Evolutionary conservation across 2,113 vertebrate species (phyloP).

Genomic region (Polypterus bichir): DNA sequence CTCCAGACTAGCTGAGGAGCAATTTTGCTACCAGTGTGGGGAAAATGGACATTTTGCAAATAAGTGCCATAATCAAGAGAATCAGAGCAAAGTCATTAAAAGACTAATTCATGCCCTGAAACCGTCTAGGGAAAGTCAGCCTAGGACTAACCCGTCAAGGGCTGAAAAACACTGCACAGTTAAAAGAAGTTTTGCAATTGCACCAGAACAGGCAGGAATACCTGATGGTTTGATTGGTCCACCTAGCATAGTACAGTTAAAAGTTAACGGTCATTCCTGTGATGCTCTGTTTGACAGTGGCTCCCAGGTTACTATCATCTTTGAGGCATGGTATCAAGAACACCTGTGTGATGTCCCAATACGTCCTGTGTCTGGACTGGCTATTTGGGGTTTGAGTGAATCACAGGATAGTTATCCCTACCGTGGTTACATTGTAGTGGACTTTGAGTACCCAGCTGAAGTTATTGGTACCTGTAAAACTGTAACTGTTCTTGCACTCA

Average conservation of each 20-base stretch:
- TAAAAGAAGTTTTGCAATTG: too few species aligned
- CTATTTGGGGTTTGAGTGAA: constrained; percentile 16
- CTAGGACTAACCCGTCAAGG: too few species aligned
- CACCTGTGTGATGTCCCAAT: constrained; percentile 13
- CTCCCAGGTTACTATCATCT: constrained; percentile 20
- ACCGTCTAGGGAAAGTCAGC: too few species aligned
- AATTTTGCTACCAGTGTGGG: too few species aligned
- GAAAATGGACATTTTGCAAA: too few species aligned
- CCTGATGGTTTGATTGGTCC: constrained; percentile 15
- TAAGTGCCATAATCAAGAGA: too few species aligned
- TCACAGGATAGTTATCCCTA: constrained; percentile 14
- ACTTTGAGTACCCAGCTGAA: constrained; percentile 6
- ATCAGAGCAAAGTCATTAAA: too few species aligned
- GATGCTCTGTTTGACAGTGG: constrained; percentile 19
- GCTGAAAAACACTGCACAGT: too few species aligned
- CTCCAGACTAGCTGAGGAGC: too few species aligned
- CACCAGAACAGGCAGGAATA: too few species aligned
- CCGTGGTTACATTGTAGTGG: constrained; percentile 9
- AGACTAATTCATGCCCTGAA: too few species aligned
- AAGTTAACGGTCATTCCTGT: constrained; percentile 8
- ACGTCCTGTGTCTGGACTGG: constrained; percentile 12
- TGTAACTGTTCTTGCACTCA: constrained; percentile 11
- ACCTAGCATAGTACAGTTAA: constrained; percentile 2
- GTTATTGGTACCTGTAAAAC: background rate
- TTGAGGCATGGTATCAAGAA: constrained; percentile 8